Percentiles rank a stretch among this genome's conserved stretches.
phyloP scores from a whole-genome alignment of 2,888 invertebrate genomes.

The Oligia latruncula region DNA sequence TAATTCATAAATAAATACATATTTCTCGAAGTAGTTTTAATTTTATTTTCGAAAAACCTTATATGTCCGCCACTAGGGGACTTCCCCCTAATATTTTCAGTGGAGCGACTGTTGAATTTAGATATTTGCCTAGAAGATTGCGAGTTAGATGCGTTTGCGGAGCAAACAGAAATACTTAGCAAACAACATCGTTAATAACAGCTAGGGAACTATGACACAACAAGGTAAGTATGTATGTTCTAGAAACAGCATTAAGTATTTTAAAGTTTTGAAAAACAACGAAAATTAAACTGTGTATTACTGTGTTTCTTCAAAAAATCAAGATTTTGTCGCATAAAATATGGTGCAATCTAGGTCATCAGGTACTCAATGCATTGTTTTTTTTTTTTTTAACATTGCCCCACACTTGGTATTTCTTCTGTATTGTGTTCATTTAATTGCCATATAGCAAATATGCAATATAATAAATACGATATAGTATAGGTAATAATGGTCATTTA shows the following conservation, averaged over 20 bases:
- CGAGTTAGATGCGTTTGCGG: neutral
- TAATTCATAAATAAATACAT: too few species aligned
- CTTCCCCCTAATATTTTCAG: neutral
- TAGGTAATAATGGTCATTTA: neutral
- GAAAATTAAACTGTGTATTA: neutral
- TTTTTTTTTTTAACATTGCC: too few species aligned
- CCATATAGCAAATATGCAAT: neutral
- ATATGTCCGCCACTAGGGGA: too few species aligned
- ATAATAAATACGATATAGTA: neutral
- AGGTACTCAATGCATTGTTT: neutral
- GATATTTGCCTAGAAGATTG: neutral
- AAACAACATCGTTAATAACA: slow-evolving; percentile 6
- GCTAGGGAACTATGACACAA: neutral
- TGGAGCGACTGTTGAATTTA: neutral
- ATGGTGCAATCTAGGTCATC: too few species aligned
- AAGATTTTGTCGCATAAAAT: neutral
- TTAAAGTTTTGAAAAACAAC: neutral
- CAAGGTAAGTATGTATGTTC: neutral
- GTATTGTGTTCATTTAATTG: too few species aligned
- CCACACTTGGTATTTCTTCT: too few species aligned
- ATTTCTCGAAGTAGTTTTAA: too few species aligned
- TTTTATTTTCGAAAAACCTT: too few species aligned
- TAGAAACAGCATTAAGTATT: neutral
- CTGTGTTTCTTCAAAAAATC: neutral
- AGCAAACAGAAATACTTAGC: neutral